Base-by-base conservation (phyloP, 2,797 vertebrate species). In the Muscicapa comitata region DNA sequence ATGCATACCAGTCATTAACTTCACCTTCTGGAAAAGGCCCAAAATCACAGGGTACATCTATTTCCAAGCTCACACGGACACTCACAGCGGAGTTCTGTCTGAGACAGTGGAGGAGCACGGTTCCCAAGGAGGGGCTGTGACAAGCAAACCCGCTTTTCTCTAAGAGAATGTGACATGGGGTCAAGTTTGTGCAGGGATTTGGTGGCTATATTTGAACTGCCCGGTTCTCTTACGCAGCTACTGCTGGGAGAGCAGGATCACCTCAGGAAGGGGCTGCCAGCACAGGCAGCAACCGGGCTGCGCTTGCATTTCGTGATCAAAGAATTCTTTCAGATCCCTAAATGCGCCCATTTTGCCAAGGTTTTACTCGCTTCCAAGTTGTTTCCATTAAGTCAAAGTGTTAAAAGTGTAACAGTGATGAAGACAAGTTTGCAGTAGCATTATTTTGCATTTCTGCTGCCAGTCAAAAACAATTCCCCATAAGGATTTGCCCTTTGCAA, bases 61-160 rank as follows among this genome's bases (percentile, higher is more conserved):
- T 43, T 31, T 42, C 7, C 29, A n/a, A 24, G 47, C 35, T 31
- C 2, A 6, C 23, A 1, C 17, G 5, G 62, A 13, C 7, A 0
- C 4, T 21, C 1, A 4, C 3, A 0, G 53, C 0, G 43, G 31
- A 47, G 63, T 21, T 37, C 61, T 17, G 17, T 1, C 8, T 0
- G 24, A 54, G 67, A 12, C 26, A 0, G 7, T 0, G 12, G 35
- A 7, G 14, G 1, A 68, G 61, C 26, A 0, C 6, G 0, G 77
- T 1, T 85, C 77, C 74, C 89, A 5, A 79, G 59, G 63, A 87
- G 72, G 51, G 71, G 81, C 81, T 1, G 0, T 16, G 76, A 40
- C 3, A 4, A 48, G 94, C 93, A 73, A 78, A 81, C 66, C 88
- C 55, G 88, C 88, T 87, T 63, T 84, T 38, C 88, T 70, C 88